A percentile compares a stretch with the other conserved stretches of the same genome.
phyloP scores from a whole-genome alignment of 2,113 vertebrate genomes.

The Brachypodius melanocephalos region DNA sequence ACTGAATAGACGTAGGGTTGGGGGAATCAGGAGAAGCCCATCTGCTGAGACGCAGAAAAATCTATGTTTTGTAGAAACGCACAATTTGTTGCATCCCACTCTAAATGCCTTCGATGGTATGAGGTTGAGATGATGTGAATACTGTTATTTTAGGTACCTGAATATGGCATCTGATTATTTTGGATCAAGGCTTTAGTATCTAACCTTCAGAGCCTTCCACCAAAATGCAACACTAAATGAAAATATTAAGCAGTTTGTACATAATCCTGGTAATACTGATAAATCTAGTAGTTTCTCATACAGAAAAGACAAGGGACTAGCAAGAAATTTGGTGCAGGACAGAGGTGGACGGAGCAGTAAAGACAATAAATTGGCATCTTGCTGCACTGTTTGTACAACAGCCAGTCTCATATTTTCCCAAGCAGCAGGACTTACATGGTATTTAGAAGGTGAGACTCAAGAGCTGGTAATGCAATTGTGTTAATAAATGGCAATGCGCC shows the following conservation, averaged over 20 bases:
- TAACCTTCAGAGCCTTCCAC: neutral
- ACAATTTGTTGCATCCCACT: neutral
- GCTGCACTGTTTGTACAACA: neutral
- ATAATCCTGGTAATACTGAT: neutral
- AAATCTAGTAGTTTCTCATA: neutral
- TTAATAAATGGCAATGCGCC: neutral
- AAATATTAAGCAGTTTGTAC: neutral
- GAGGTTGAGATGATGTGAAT: neutral
- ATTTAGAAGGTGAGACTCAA: neutral
- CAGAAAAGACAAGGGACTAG: neutral
- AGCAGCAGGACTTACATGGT: neutral
- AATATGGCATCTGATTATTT: neutral
- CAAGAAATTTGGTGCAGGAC: neutral
- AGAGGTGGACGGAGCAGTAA: neutral
- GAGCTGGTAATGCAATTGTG: neutral
- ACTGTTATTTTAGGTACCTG: neutral
- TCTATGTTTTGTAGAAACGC: neutral
- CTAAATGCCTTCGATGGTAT: neutral
- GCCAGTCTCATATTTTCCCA: neutral
- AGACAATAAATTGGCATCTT: neutral
- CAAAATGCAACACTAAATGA: neutral
- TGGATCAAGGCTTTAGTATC: neutral
- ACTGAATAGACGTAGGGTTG: neutral
- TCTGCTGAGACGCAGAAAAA: neutral
- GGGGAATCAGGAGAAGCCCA: neutral